phyloP scores from a whole-genome alignment of 2,888 invertebrate genomes.

The Yponomeuta sedellus region DNA sequence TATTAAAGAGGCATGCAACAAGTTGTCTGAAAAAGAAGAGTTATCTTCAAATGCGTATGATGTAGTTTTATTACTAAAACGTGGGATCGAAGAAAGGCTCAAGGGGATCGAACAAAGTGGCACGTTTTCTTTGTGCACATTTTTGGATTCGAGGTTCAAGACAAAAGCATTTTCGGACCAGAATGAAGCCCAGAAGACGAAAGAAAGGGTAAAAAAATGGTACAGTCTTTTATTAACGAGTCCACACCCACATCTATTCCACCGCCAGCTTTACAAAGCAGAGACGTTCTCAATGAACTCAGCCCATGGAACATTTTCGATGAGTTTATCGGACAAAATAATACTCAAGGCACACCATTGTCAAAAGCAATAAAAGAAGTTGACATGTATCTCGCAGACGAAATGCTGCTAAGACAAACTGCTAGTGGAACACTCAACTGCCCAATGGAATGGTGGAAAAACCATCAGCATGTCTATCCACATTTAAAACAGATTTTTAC shows the following conservation, averaged over 20 bases:
- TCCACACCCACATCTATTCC: too few relatives aligned
- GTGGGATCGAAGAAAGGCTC: background rate
- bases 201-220: slow-evolving; percentile 11
- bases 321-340: background rate
- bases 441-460: slow-evolving; percentile 14
- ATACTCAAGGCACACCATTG: slow-evolving; percentile 10
- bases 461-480: slow-evolving; percentile 10
- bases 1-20: slow-evolving; percentile 18
- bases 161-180: slow-evolving; percentile 12
- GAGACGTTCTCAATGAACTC: background rate
- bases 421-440: slow-evolving; percentile 11
- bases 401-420: slow-evolving; percentile 10
- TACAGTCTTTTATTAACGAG: too few relatives aligned
- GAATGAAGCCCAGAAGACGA: slow-evolving; percentile 3
- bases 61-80: background rate
- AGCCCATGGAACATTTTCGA: slow-evolving; percentile 15
- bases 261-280: too few relatives aligned
- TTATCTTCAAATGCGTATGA: background rate
- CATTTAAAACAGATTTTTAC: slow-evolving; percentile 13
- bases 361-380: slow-evolving; percentile 15
- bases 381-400: slow-evolving; percentile 13
- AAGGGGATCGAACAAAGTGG: slow-evolving; percentile 13
- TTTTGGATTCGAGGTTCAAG: slow-evolving; percentile 11
- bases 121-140: background rate
- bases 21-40: slow-evolving; percentile 7